phyloP scores from a whole-genome alignment of 2,113 vertebrate species.

The Acanthochromis polyacanthus region DNA sequence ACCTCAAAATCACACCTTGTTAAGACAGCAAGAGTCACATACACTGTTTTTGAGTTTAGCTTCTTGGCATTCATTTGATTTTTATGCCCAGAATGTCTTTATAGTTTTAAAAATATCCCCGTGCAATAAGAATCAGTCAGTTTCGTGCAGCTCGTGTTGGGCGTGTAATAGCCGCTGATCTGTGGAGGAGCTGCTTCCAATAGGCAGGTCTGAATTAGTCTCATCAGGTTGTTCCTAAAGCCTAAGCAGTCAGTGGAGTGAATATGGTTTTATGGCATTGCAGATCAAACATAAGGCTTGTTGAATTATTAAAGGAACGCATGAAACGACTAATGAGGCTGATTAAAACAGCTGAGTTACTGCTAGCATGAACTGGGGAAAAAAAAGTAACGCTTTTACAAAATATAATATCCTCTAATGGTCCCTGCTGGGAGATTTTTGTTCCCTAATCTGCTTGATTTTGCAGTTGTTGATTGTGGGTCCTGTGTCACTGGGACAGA shows the following conservation, averaged over 20 bases:
- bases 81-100: not conserved
- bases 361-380: no score
- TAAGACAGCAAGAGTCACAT: not conserved
- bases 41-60: not conserved
- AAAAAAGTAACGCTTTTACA: no score
- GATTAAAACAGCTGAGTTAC: no score
- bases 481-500: no score
- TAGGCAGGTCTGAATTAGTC: slow-evolving; percentile 20
- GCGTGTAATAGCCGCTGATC: not conserved
- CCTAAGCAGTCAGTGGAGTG: not conserved
- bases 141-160: slow-evolving; percentile 6
- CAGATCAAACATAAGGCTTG: not conserved
- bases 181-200: not conserved
- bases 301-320: no score
- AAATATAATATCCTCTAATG: no score
- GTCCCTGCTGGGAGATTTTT: no score
- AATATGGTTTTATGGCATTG: not conserved
- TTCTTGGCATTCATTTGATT: not conserved
- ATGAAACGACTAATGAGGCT: no score
- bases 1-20: not conserved
- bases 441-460: no score
- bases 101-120: not conserved
- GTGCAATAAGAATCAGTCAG: not conserved
- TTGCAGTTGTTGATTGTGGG: no score
- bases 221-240: slow-evolving; percentile 22